These are phyloP conservation scores for Erebia aethiops DNA, from an alignment of 2,888 invertebrate genomes.

Conservation along the genomic window DNA sequence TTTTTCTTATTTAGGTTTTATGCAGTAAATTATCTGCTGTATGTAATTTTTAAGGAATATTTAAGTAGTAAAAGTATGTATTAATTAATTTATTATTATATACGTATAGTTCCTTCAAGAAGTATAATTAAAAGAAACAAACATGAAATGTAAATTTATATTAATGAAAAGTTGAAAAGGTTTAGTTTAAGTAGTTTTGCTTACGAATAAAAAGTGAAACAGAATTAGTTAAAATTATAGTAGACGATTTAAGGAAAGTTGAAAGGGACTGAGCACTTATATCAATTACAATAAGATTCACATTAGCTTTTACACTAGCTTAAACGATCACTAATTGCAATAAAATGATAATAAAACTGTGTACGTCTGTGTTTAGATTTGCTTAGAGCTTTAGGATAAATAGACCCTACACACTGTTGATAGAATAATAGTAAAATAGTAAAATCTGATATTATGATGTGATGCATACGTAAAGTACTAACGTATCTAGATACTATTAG, in stretches of 20 bases:
- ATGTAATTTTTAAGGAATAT: no score
- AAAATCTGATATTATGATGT: no score
- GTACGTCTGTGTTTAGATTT: slow-evolving; percentile 14
- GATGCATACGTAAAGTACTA: no score
- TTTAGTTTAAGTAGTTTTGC: background rate
- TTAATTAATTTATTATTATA: no score
- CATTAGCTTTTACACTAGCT: slow-evolving; percentile 26
- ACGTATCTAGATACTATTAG: no score
- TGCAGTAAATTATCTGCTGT: no score
- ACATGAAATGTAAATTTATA: background rate
- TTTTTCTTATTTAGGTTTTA: no score
- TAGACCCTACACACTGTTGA: background rate
- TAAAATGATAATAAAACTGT: slow-evolving; percentile 25
- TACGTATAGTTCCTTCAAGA: background rate
- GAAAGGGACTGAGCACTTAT: slow-evolving; percentile 34
- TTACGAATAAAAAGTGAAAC: background rate
- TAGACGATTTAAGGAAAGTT: background rate
- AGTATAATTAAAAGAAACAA: background rate
- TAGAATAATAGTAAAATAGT: slow-evolving; percentile 1
- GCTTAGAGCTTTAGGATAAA: slow-evolving; percentile 13
- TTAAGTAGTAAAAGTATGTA: background rate
- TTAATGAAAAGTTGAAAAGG: background rate
- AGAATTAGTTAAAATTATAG: background rate
- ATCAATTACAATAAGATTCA: slow-evolving; percentile 11
- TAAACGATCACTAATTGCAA: slow-evolving; percentile 23